phyloP scores from a whole-genome alignment of 2,113 vertebrate genomes.

The Talpa occidentalis region DNA sequence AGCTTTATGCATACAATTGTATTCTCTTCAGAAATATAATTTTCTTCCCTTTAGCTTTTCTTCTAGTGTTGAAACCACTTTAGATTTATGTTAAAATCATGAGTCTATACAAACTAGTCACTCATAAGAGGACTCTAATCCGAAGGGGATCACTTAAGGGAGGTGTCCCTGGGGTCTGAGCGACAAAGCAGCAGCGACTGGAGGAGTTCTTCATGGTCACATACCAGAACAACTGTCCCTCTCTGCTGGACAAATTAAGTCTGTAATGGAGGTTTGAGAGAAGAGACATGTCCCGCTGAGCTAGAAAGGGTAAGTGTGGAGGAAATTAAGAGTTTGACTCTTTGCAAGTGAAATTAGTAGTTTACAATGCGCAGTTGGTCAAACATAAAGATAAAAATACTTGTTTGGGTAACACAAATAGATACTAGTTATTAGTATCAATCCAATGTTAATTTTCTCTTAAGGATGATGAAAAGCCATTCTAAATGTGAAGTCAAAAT shows the following conservation, averaged over 20 bases:
- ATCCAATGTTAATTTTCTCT: slow-evolving; percentile 64
- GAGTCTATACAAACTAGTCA: not conserved
- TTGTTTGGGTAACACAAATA: slow-evolving; percentile 73
- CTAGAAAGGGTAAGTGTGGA: slow-evolving; percentile 8
- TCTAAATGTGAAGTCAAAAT: slow-evolving; percentile 63
- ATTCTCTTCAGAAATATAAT: not conserved
- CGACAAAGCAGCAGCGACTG: not conserved
- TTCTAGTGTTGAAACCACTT: not conserved
- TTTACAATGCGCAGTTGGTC: slow-evolving; percentile 70
- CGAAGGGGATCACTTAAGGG: not conserved
- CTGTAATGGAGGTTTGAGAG: not conserved
- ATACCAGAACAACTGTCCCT: not conserved
- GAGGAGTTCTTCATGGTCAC: not conserved
- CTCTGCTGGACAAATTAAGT: not conserved
- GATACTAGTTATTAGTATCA: slow-evolving; percentile 69
- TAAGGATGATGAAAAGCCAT: slow-evolving; percentile 51
- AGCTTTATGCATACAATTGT: not conserved
- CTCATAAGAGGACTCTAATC: not conserved
- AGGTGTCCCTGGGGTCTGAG: not conserved
- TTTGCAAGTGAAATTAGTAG: slow-evolving; percentile 73
- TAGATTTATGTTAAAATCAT: not conserved
- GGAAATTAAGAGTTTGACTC: slow-evolving; percentile 73
- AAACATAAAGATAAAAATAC: slow-evolving; percentile 77
- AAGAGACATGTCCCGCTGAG: slow-evolving; percentile 60
- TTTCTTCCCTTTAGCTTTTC: slow-evolving; percentile 14